Percentiles rank a stretch among this genome's conserved stretches.
phyloP scores from a whole-genome alignment of 2,888 invertebrate species.

The Noctua comes region DNA sequence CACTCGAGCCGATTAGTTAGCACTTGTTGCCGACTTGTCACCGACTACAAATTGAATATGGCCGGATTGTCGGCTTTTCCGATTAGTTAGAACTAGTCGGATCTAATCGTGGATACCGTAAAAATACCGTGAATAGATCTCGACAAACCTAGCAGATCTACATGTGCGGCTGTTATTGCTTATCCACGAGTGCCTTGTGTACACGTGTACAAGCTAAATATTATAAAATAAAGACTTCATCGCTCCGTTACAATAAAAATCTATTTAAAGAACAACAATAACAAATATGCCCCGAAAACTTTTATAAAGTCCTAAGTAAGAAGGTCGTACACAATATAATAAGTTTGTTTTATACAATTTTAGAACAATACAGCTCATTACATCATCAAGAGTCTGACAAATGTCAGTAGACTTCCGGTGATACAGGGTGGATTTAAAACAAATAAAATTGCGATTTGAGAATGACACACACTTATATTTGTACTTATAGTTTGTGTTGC shows the following conservation, averaged over 20 bases:
- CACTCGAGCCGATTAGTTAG: not conserved
- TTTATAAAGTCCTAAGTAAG: constrained; percentile 26
- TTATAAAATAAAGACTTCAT: not conserved
- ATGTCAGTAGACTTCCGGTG: constrained; percentile 45
- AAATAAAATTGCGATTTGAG: not conserved
- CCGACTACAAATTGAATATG: not conserved
- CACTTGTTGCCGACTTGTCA: no score
- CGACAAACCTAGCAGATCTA: not conserved
- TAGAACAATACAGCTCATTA: constrained; percentile 65
- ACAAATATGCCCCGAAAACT: constrained; percentile 22
- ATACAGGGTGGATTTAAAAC: constrained; percentile 44
- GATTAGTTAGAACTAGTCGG: no score
- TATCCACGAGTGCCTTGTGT: no score
- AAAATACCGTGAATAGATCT: no score
- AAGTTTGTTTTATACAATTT: constrained; percentile 45
- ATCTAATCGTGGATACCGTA: no score
- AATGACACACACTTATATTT: not conserved
- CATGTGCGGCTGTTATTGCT: no score
- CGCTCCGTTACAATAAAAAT: not conserved
- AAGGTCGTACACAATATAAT: constrained; percentile 36
- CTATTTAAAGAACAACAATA: constrained; percentile 34
- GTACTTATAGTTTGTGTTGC: not conserved
- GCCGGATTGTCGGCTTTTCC: no score
- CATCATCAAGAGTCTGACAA: constrained; percentile 57
- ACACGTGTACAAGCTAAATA: no score